These are phyloP conservation scores for Papilio elwesi DNA, from an alignment of 2,888 invertebrate species.

Conservation along the genomic window DNA sequence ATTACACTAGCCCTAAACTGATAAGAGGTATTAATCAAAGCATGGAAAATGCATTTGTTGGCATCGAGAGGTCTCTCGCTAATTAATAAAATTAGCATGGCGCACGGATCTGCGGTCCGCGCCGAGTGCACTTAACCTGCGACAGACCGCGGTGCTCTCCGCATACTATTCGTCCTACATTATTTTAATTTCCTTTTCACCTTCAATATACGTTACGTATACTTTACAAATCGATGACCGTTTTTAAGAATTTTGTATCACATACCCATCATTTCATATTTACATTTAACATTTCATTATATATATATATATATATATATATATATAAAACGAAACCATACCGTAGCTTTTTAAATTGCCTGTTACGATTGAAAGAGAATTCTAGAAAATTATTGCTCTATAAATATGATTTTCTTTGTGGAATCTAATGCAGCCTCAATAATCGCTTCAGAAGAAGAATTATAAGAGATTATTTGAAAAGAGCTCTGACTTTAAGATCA, in stretches of 20 bases:
- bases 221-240: too few species aligned
- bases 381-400: too few species aligned
- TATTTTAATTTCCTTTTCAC: too few species aligned
- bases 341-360: too few species aligned
- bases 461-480: constrained; percentile 8
- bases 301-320: too few species aligned
- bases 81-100: constrained; percentile 26
- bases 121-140: constrained; percentile 18
- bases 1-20: too few species aligned
- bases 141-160: constrained; percentile 11
- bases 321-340: too few species aligned
- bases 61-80: not conserved
- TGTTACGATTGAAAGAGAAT: too few species aligned
- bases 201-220: too few species aligned
- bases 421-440: not conserved
- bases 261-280: too few species aligned
- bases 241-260: too few species aligned
- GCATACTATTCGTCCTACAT: constrained; percentile 16
- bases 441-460: not conserved
- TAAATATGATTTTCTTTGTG: not conserved
- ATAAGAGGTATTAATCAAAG: constrained; percentile 7
- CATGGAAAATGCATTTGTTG: not conserved
- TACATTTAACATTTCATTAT: too few species aligned
- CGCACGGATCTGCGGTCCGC: not conserved
- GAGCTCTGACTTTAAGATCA: not conserved